Percentiles rank a stretch among this genome's conserved stretches.
phyloP scores from a whole-genome alignment of 2,797 vertebrate species.

The Manis crassicaudata region DNA sequence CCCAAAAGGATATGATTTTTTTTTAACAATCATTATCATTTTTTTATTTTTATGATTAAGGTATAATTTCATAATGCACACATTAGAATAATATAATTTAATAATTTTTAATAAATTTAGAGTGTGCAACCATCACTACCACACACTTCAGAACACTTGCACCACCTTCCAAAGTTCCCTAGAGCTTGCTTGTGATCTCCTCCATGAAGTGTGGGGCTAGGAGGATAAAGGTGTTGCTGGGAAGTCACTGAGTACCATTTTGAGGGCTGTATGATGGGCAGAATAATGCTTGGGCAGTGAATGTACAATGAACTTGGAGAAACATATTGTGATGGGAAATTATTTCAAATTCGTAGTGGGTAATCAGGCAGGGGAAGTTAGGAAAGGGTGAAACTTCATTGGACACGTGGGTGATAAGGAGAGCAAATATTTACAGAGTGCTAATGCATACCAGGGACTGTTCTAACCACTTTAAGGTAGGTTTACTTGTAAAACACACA shows the following conservation, averaged over 20 bases:
- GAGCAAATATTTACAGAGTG: not conserved
- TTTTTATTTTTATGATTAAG: not conserved
- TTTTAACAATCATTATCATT: not conserved
- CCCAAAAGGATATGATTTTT: not conserved
- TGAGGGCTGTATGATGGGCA: not conserved
- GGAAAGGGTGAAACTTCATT: not conserved
- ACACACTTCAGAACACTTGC: not conserved
- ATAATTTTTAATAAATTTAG: not conserved
- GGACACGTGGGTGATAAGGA: not conserved
- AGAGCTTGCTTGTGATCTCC: not conserved
- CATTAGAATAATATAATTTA: not conserved
- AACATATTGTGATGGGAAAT: not conserved
- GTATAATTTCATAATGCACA: conserved; percentile 37
- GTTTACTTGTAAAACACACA: not conserved
- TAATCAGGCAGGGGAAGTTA: not conserved
- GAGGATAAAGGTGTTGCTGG: not conserved
- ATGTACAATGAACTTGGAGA: not conserved
- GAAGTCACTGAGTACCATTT: rapidly evolving
- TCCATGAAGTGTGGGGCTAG: not conserved
- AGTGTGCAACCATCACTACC: not conserved
- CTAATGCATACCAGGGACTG: rapidly evolving
- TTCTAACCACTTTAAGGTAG: not conserved
- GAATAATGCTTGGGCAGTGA: not conserved
- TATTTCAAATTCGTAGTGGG: not conserved
- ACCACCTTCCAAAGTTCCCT: not conserved